Conservation (phyloP, 2,888 invertebrate genomes). For the Subacronicta megacephala region DNA sequence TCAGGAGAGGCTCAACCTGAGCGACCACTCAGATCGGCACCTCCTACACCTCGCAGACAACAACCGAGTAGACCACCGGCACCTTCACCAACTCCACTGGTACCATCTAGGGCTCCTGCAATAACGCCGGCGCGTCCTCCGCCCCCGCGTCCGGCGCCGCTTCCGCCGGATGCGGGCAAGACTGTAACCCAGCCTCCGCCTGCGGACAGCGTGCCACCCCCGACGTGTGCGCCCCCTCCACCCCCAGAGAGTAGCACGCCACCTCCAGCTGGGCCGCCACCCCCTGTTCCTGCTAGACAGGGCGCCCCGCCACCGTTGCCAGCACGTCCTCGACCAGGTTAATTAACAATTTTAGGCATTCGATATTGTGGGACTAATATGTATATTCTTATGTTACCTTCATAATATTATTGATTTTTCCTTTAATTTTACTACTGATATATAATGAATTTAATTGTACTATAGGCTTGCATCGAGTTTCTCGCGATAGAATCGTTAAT, state of each 20-base stretch:
- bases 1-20: constrained; percentile 84
- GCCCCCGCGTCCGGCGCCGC: constrained; percentile 90
- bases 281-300: constrained; percentile 89
- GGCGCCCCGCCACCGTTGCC: constrained; percentile 92
- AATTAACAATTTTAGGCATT: constrained; percentile 49
- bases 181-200: constrained; percentile 83
- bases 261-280: constrained; percentile 78
- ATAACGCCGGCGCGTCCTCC: constrained; percentile 88
- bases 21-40: constrained; percentile 81
- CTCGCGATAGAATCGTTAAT: constrained; percentile 39
- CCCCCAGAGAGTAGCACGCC: constrained; percentile 75
- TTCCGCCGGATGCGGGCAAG: constrained; percentile 86
- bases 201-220: constrained; percentile 90
- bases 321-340: constrained; percentile 87
- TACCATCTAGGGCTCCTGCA: constrained; percentile 81
- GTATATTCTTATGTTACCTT: constrained; percentile 34
- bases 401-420: constrained; percentile 18
- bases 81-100: constrained; percentile 87
- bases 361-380: constrained; percentile 10
- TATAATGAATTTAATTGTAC: constrained; percentile 37
- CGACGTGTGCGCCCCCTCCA: constrained; percentile 91
- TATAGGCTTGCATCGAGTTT: constrained; percentile 16
- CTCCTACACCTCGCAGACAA: constrained; percentile 85
- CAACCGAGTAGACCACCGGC: constrained; percentile 91
- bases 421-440: constrained; percentile 4